Evolutionary conservation across 2,888 invertebrate genomes (phyloP), one percentile per base, ranked within the genome.

Genomic region (Cyclophora punctaria): DNA sequence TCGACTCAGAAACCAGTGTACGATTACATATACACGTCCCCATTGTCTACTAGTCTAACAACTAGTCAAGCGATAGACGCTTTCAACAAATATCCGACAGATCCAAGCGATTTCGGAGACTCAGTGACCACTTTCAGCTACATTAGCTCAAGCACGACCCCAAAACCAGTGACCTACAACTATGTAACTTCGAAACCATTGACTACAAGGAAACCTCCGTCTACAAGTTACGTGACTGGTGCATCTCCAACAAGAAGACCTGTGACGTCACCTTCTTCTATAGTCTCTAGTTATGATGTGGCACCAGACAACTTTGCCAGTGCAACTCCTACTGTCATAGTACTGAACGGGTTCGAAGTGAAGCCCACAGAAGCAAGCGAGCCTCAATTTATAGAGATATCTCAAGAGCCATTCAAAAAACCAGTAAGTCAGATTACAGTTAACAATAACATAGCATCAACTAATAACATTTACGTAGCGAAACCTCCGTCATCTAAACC

Each of bases 401-500:
- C 89, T 7, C 87, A 85, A 71, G 90, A 89, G 72, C 91, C 77
- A 0, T 85, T 82, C 58, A 87, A 89, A 53, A 88, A 88, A 67
- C 88, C 88, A 2, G 69, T 84, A 20, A 86, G 73, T 52, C 80
- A 82, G 49, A 90, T 92, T 0, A 91, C 91, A 3, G 91, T 92
- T 0, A 92, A 91, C 59, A 91, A 91, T 58, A 89, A 91, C 58
- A 90, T 91, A 35, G 89, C 89, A 48, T 90, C 91, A 5, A 91
- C 91, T 7, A 90, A 89, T 52, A 84, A 85, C 63, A 79, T 91
- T 53, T 89, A 82, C 48, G 72, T 88, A 67, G 77, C 75, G 3
- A 83, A 84, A 67, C 86, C 87, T 2, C 63, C 76, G 0, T 20
- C 20, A 20, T 58, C 64, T 20, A 62, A 57, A 3, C 48, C 50